phyloP scores from a whole-genome alignment of 2,113 vertebrate species.

The Acrocephalus kingi region DNA sequence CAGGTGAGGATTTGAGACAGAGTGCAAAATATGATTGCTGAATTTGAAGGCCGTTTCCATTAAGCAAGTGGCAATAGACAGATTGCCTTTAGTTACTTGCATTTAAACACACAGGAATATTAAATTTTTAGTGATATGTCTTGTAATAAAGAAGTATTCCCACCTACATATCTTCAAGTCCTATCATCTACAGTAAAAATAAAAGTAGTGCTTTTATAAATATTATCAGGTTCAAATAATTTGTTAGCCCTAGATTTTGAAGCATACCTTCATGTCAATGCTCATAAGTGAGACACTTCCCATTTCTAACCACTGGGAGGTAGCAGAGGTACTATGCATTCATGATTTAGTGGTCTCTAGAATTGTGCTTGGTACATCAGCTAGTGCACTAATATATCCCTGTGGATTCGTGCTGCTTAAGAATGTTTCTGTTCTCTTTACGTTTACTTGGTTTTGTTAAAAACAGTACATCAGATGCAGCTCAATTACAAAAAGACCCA shows the following conservation, averaged over 20 bases:
- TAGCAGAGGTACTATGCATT: conserved; percentile 38
- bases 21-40: not conserved
- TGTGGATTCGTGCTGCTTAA: not conserved
- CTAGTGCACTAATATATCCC: not conserved
- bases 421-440: not conserved
- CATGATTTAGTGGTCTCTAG: not conserved
- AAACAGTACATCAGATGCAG: not conserved
- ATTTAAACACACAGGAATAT: not conserved
- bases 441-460: not conserved
- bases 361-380: not conserved
- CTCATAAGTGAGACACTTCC: not conserved
- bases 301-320: conserved; percentile 44
- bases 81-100: not conserved
- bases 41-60: not conserved
- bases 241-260: not conserved
- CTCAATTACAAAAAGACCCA: not conserved
- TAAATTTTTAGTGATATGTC: not conserved
- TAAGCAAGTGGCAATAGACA: not conserved
- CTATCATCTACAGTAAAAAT: not conserved
- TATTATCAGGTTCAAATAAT: not conserved
- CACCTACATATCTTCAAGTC: not conserved
- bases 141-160: not conserved
- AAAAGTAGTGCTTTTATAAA: not conserved
- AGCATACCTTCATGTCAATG: not conserved
- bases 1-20: not conserved